Percentiles rank a stretch among this genome's conserved stretches.
phyloP scores from a whole-genome alignment of 2,113 vertebrate genomes.

The Pterocles gutturalis region DNA sequence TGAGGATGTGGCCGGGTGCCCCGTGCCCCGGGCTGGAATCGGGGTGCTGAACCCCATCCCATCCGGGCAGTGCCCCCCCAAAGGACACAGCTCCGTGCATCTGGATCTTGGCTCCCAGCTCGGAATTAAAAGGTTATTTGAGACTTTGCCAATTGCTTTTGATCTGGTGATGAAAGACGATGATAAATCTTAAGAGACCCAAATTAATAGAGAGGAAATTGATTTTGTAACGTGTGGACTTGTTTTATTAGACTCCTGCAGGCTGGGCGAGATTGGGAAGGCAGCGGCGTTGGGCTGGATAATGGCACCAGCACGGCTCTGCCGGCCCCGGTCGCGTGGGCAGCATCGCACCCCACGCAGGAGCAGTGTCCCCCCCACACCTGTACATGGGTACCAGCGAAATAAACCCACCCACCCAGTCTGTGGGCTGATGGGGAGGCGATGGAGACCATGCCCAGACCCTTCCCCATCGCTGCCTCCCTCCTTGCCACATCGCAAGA shows the following conservation, averaged over 20 bases:
- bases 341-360: not conserved
- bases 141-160: conserved; percentile 70
- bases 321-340: accelerated
- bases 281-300: not conserved
- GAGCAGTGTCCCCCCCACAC: accelerated
- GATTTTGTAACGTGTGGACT: conserved; percentile 67
- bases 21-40: accelerated
- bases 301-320: not conserved
- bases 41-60: not conserved
- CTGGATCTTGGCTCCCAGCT: conserved; percentile 24
- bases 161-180: conserved; percentile 65
- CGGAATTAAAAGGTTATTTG: conserved; percentile 72
- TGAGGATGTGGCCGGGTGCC: not conserved
- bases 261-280: not conserved
- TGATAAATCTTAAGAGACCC: conserved; percentile 71
- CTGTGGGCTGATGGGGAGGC: not conserved
- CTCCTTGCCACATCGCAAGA: not conserved
- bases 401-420: accelerated
- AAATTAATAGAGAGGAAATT: conserved; percentile 79
- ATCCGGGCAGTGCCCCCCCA: accelerated
- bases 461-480: accelerated
- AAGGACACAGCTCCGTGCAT: not conserved
- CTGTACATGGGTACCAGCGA: accelerated
- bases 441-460: not conserved
- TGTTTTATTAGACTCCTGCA: conserved; percentile 64